A percentile compares a stretch with the other conserved stretches of the same genome.
These are phyloP conservation scores for Nothobranchius furzeri DNA, from an alignment of 2,113 vertebrate genomes.

Conservation along the genomic window DNA sequence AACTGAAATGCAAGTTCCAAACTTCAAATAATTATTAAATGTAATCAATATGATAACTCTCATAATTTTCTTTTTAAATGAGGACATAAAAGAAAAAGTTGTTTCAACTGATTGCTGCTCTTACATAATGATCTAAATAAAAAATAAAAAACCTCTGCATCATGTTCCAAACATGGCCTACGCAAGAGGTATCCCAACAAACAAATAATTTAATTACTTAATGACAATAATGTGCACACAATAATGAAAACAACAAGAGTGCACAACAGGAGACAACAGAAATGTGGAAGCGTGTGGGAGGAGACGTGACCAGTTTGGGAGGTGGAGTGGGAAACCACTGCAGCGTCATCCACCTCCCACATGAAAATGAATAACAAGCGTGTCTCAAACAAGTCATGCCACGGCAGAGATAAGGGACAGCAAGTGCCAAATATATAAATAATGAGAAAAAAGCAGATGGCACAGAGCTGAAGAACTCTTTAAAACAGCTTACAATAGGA, in stretches of 20 bases:
- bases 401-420: slow-evolving; percentile 30
- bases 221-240: neutral
- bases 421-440: slow-evolving; percentile 70
- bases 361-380: slow-evolving; percentile 22
- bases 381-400: slow-evolving; percentile 44
- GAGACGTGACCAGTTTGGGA: slow-evolving; percentile 51
- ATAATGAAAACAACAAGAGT: slow-evolving; percentile 9
- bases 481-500: slow-evolving; percentile 79
- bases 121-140: neutral
- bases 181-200: slow-evolving; percentile 7
- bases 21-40: too few relatives aligned
- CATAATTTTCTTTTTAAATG: too few relatives aligned
- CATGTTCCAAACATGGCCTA: neutral
- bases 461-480: slow-evolving; percentile 58
- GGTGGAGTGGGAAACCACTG: slow-evolving; percentile 40
- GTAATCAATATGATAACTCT: too few relatives aligned
- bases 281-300: slow-evolving; percentile 53
- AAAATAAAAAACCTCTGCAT: neutral
- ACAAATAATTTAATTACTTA: neutral
- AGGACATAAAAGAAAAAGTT: too few relatives aligned
- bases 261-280: slow-evolving; percentile 27
- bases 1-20: too few relatives aligned
- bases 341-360: slow-evolving; percentile 45
- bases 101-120: too few relatives aligned
- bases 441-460: slow-evolving; percentile 74